A percentile compares a stretch with the other conserved stretches of the same genome.
Conservation (phyloP, 1,140 invertebrate genomes). For the Reticulitermes speratus region DNA sequence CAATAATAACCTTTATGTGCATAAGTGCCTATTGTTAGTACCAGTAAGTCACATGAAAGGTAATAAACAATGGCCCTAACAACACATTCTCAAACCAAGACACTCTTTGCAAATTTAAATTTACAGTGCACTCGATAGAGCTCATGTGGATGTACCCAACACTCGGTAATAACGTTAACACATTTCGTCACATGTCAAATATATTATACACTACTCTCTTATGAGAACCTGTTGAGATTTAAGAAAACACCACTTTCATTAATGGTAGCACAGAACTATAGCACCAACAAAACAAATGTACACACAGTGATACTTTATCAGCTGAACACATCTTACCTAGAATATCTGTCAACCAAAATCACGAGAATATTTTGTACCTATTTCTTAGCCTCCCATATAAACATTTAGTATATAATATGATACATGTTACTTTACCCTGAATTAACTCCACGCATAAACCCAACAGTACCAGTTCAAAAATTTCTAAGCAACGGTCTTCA, state of each 20-base stretch:
- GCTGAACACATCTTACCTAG: not conserved
- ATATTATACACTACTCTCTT: constrained; percentile 8
- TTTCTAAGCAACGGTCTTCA: too few relatives aligned
- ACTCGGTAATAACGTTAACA: not conserved
- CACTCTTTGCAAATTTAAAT: constrained; percentile 10
- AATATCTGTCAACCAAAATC: not conserved
- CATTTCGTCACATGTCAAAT: constrained; percentile 10
- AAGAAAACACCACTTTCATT: constrained; percentile 29
- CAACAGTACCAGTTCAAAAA: too few relatives aligned
- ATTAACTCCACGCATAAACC: not conserved
- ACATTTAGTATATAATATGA: not conserved
- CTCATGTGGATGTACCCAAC: not conserved
- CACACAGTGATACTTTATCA: not conserved
- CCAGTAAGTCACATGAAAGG: not conserved
- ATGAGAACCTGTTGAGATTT: constrained; percentile 28
- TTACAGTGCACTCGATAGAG: not conserved
- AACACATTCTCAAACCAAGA: not conserved
- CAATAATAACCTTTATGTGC: not conserved
- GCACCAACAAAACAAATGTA: not conserved
- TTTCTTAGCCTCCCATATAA: not conserved
- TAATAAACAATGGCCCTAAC: not conserved
- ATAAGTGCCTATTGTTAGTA: not conserved
- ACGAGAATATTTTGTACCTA: constrained; percentile 16
- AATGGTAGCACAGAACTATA: constrained; percentile 22
- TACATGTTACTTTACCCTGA: not conserved